A percentile compares a stretch with the other conserved stretches of the same genome.
Evolutionary conservation across 2,113 vertebrate species (phyloP).

Genomic region (Prietella phreatophila): DNA sequence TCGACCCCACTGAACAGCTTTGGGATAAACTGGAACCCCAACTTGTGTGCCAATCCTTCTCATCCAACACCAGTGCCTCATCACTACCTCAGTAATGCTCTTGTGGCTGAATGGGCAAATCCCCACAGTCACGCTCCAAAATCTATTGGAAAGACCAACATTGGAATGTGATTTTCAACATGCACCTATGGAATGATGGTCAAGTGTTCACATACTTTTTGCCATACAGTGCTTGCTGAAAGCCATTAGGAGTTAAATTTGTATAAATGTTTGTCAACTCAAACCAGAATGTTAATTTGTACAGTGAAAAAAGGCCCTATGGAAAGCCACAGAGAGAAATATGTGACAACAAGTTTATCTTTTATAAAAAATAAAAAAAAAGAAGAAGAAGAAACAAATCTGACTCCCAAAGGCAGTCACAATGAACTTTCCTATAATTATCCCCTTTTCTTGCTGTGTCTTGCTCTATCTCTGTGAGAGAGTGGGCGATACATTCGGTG

Average conservation of each 20-base stretch:
- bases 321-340: background rate
- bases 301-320: background rate
- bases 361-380: background rate
- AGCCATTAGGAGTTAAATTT: background rate
- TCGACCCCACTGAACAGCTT: background rate
- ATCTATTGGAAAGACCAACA: background rate
- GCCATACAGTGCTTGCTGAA: background rate
- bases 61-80: background rate
- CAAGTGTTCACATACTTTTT: background rate
- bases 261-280: background rate
- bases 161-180: background rate
- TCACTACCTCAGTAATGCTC: background rate
- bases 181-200: background rate
- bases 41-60: background rate
- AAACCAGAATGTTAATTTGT: background rate
- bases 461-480: background rate
- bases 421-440: constrained; percentile 30
- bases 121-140: background rate
- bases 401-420: constrained; percentile 10
- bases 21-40: background rate
- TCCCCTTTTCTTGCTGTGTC: background rate
- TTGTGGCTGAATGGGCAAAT: background rate
- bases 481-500: background rate
- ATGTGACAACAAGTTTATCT: constrained; percentile 1
- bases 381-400: background rate